Conservation (phyloP, 2,888 invertebrate species). For the Muschampia plurimacula region DNA sequence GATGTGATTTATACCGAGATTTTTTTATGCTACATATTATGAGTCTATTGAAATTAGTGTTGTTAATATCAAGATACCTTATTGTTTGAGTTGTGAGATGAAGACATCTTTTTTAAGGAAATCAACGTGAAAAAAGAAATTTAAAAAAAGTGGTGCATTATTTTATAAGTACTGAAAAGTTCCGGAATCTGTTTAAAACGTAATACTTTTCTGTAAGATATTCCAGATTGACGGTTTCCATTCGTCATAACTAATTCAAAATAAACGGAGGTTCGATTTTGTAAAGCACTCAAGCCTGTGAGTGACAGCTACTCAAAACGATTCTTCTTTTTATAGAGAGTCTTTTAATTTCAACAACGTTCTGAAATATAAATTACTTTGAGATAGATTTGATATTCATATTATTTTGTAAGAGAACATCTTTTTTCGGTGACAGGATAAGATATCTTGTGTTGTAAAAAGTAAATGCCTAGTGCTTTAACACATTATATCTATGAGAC, state of each 20-base stretch:
- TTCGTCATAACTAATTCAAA: conserved; percentile 67
- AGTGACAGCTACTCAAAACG: conserved; percentile 52
- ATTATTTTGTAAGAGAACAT: conserved; percentile 26
- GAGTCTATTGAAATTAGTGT: no score
- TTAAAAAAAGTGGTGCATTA: neutral
- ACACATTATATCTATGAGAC: neutral
- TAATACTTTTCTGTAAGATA: conserved; percentile 34
- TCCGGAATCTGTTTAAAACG: conserved; percentile 29
- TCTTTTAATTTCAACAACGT: conserved; percentile 34
- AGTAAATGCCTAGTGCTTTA: neutral
- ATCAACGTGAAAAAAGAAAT: neutral
- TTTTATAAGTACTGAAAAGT: conserved; percentile 4
- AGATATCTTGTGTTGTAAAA: neutral
- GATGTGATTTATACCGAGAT: no score
- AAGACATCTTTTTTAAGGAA: no score
- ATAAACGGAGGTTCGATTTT: conserved; percentile 56
- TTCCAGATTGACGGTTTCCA: conserved; percentile 61
- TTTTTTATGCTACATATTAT: no score
- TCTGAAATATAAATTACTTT: conserved; percentile 36
- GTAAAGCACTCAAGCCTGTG: conserved; percentile 47
- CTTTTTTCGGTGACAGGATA: neutral
- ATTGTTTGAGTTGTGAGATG: neutral
- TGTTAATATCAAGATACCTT: no score
- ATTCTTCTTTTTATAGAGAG: conserved; percentile 45
- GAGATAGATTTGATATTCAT: conserved; percentile 28